Percentiles rank a stretch among this genome's conserved stretches.
These are phyloP conservation scores for Melieria picta DNA, from an alignment of 2,888 invertebrate genomes.

Conservation along the genomic window DNA sequence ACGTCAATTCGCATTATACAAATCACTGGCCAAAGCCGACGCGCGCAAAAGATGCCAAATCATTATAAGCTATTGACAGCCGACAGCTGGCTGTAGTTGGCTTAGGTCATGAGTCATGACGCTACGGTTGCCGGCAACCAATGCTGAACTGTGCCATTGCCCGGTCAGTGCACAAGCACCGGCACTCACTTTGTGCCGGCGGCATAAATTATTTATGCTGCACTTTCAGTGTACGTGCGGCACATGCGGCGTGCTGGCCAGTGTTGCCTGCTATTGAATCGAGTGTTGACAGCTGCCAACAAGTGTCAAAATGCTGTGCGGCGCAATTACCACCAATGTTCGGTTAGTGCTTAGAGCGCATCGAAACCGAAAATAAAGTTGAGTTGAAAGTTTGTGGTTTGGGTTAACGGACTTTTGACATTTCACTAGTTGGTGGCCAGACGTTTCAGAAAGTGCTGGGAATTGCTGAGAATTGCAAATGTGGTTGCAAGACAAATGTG, in stretches of 20 bases:
- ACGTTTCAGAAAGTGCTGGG: too few relatives aligned
- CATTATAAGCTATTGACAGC: conserved; percentile 31
- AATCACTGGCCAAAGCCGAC: conserved; percentile 13
- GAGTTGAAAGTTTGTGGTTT: too few relatives aligned
- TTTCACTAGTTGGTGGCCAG: too few relatives aligned
- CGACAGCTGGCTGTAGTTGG: conserved; percentile 16
- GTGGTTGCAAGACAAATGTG: too few relatives aligned
- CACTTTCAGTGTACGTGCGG: too few relatives aligned
- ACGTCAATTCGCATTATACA: conserved; percentile 4
- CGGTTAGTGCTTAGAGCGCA: too few relatives aligned
- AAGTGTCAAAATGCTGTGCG: conserved; percentile 11
- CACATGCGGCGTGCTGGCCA: too few relatives aligned
- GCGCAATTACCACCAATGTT: too few relatives aligned
- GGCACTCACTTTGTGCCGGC: background rate
- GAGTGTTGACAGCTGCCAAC: conserved; percentile 16
- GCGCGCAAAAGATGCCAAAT: conserved; percentile 8
- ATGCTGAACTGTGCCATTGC: background rate
- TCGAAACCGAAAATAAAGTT: too few relatives aligned
- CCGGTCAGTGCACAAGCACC: conserved; percentile 12
- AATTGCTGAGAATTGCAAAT: too few relatives aligned
- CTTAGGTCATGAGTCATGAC: conserved; percentile 11
- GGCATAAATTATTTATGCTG: conserved; percentile 15
- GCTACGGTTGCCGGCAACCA: background rate
- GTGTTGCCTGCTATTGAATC: too few relatives aligned
- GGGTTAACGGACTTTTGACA: too few relatives aligned